phyloP scores from a whole-genome alignment of 2,888 invertebrate genomes.

The Acanthosoma haemorrhoidale region DNA sequence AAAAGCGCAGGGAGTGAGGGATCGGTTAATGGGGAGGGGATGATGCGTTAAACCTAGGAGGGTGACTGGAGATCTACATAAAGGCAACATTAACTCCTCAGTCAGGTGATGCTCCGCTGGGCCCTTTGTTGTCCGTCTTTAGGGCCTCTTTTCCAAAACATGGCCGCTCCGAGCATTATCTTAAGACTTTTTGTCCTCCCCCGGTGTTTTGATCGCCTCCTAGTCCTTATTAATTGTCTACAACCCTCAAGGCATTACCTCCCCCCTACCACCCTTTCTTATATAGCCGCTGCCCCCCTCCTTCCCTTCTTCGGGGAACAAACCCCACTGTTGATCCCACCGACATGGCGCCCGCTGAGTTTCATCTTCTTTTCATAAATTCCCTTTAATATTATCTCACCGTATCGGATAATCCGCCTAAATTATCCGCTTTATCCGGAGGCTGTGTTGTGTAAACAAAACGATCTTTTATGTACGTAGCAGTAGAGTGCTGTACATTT shows the following conservation, averaged over 20 bases:
- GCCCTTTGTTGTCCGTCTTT: slow-evolving; percentile 36
- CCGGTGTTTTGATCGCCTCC: not conserved
- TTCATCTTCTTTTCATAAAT: no score
- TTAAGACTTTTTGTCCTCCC: not conserved
- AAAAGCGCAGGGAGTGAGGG: not conserved
- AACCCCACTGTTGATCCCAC: no score
- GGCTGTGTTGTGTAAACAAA: no score
- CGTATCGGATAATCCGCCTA: no score
- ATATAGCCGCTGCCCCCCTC: no score
- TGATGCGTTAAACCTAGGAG: slow-evolving; percentile 16
- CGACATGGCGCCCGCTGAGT: no score
- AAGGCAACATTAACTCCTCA: slow-evolving; percentile 33
- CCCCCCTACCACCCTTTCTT: not conserved
- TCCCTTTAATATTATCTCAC: no score
- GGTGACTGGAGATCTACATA: slow-evolving; percentile 32
- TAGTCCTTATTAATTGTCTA: slow-evolving; percentile 15
- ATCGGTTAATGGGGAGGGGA: slow-evolving; percentile 6
- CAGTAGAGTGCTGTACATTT: no score
- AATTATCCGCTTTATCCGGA: no score
- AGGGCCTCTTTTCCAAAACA: slow-evolving; percentile 33
- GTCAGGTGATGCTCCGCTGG: slow-evolving; percentile 38
- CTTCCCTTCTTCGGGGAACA: no score
- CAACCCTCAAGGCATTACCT: not conserved
- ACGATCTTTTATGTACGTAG: no score
- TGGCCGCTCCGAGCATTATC: slow-evolving; percentile 24